Evolutionary conservation across 2,888 invertebrate species (phyloP).

Genomic region (Stratiomys singularior): DNA sequence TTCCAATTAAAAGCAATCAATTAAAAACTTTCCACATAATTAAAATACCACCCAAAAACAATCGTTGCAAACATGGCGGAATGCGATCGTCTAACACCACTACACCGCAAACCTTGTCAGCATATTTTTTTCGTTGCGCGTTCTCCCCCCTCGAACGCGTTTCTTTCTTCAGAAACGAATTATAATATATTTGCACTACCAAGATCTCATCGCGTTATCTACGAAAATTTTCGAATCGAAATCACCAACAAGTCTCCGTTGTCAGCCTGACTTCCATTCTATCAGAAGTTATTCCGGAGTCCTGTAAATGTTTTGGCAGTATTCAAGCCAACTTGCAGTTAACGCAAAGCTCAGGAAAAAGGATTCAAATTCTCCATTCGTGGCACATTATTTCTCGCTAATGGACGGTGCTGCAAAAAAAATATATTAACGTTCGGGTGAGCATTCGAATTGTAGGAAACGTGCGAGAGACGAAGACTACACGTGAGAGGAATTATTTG

Average conservation of each 20-base stretch:
- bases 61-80: constrained; percentile 15
- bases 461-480: background rate
- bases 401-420: constrained; percentile 10
- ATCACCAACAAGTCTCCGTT: background rate
- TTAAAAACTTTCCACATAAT: constrained; percentile 28
- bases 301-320: background rate
- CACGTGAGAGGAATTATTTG: background rate
- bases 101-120: background rate
- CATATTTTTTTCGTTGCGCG: background rate
- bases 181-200: background rate
- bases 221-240: background rate
- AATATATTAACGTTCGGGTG: background rate
- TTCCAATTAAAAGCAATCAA: background rate
- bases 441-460: background rate
- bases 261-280: background rate
- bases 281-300: background rate
- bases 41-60: background rate
- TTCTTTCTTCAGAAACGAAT: constrained; percentile 6
- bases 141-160: constrained; percentile 8
- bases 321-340: background rate
- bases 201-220: constrained; percentile 13
- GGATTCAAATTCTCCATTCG: constrained; percentile 20
- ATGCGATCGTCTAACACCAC: constrained; percentile 11
- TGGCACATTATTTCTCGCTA: background rate
- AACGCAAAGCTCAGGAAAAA: background rate